These are phyloP conservation scores for Drosophila pullipes DNA, from an alignment of 2,888 invertebrate species.

Conservation along the genomic window DNA sequence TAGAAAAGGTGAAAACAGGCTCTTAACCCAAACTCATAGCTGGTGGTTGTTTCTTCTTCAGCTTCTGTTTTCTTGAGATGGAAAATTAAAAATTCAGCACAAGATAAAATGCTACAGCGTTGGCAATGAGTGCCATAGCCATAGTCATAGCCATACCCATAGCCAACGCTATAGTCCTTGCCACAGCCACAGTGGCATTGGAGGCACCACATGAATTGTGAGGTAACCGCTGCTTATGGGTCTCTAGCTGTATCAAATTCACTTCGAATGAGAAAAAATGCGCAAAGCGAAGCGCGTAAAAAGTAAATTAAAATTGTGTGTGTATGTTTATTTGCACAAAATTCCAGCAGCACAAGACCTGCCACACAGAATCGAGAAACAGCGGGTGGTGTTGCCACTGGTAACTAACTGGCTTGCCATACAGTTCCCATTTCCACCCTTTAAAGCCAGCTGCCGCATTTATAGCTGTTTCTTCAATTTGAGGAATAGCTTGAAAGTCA, in stretches of 20 bases:
- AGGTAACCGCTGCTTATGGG: constrained; percentile 66
- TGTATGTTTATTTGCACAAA: constrained; percentile 73
- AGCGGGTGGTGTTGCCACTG: constrained; percentile 15
- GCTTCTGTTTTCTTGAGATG: constrained; percentile 42
- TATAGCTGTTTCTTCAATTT: constrained; percentile 31
- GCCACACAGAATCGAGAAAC: constrained; percentile 19
- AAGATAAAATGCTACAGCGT: constrained; percentile 62
- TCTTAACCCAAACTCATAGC: constrained; percentile 27
- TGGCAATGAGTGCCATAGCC: constrained; percentile 53
- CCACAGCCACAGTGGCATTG: constrained; percentile 8
- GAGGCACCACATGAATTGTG: constrained; percentile 55
- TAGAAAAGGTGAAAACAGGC: constrained; percentile 29
- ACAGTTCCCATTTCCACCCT: constrained; percentile 13
- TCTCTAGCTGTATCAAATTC: constrained; percentile 79
- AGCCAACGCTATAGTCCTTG: constrained; percentile 17
- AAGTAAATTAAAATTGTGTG: constrained; percentile 79
- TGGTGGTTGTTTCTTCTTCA: constrained; percentile 15
- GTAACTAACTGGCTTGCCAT: constrained; percentile 13
- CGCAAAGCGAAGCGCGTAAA: constrained; percentile 57
- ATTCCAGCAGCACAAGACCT: constrained; percentile 53
- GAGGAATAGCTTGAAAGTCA: constrained; percentile 58
- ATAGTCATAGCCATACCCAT: constrained; percentile 4
- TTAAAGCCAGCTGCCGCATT: constrained; percentile 34
- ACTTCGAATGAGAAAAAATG: constrained; percentile 71
- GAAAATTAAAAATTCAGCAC: constrained; percentile 78